phyloP scores from a whole-genome alignment of 2,113 vertebrate genomes.

The Ailurus styani region DNA sequence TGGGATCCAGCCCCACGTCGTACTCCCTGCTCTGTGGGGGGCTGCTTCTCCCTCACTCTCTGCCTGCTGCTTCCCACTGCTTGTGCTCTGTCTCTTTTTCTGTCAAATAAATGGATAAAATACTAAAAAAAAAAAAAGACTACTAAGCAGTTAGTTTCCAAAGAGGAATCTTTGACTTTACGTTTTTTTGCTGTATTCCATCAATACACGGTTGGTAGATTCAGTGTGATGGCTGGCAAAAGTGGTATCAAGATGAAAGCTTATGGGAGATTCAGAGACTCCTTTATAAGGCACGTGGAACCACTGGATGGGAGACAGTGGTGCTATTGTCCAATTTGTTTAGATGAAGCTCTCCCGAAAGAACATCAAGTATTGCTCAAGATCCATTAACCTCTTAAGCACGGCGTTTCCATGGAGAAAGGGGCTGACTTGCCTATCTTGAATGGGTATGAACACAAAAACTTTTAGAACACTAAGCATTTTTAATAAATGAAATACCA shows the following conservation, averaged over 20 bases:
- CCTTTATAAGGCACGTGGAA: neutral
- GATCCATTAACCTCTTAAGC: neutral
- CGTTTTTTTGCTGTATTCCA: neutral
- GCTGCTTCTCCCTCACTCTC: too few relatives aligned
- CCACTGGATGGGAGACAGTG: neutral
- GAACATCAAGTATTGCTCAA: neutral
- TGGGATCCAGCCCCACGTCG: too few relatives aligned
- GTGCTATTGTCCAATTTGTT: neutral
- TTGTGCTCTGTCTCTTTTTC: too few relatives aligned
- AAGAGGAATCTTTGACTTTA: neutral
- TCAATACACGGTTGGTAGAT: neutral
- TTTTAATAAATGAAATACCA: neutral
- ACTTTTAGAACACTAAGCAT: neutral
- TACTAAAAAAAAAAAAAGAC: neutral
- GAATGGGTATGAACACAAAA: neutral
- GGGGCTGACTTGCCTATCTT: neutral
- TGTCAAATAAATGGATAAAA: too few relatives aligned
- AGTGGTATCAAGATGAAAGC: neutral
- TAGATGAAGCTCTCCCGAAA: neutral
- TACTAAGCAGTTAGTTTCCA: neutral
- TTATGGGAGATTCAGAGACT: too few relatives aligned
- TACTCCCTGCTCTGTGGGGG: too few relatives aligned
- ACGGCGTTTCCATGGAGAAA: neutral
- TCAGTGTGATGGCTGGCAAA: neutral
- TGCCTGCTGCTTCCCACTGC: too few relatives aligned